Evolutionary conservation across 2,888 invertebrate species (phyloP), one percentile per base, ranked within the genome.

Genomic region (Parthenolecanium corni): DNA sequence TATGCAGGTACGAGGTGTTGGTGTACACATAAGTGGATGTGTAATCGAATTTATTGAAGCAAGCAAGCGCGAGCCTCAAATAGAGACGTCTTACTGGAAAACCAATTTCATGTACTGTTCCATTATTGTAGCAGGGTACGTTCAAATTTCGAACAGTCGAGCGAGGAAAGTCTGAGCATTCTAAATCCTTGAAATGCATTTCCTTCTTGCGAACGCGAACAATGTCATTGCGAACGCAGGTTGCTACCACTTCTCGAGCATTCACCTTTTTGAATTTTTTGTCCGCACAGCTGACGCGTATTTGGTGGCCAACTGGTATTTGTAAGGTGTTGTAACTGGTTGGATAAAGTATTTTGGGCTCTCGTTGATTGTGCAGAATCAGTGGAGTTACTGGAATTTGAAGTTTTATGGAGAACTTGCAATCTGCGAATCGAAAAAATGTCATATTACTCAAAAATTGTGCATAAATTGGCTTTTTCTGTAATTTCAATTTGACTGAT

Each of bases 261-360:
- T 49, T 58, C 11, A 12, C 20, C 23, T 40, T 56, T n/a, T 58
- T 58, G 58, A 58, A 47, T 5, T 47, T 24, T 31, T 47, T 36
- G 16, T 58, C 58, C 12, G 24, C 44, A 36, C 58, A 58, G 20
- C 16, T 46, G 5, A 58, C 2, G 18, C 31, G 46, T 5, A 58
- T 14, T 6, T 25, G 9, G 36, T 14, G 14, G 12, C 47, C 47
- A 2, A 23, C 46, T 2, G 36, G 20, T 2, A 58, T 1, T 23
- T 58, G 23, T n/a, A 58, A 3, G 5, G 14, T 21, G 36, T 58
- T 36, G 31, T 46, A 21, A 16, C 47, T 25, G 23, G n/a, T 47
- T 1, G 58, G 58, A 44, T 58, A 58, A n/a, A 58, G 21, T 2
- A 46, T 25, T 20, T 31, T 25, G 4, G 46, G 46, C 18, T 47